Percentiles rank a stretch among this genome's conserved stretches.
Conservation (phyloP, 2,888 invertebrate species). For the Philopedon plagiatum region DNA sequence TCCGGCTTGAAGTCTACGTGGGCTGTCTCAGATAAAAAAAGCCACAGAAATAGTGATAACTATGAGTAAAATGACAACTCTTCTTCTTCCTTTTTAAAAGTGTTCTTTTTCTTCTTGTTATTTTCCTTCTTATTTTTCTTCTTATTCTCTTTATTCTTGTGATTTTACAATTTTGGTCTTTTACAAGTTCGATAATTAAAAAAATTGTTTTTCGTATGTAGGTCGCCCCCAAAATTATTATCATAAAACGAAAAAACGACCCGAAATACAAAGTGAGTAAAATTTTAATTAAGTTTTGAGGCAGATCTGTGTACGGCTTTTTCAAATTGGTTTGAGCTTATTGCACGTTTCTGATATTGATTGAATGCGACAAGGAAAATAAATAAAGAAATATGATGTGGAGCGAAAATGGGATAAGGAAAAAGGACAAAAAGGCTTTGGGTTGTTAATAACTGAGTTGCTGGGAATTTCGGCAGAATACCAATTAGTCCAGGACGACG, state of each 20-base stretch:
- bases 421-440: slow-evolving; percentile 19
- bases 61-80: too few relatives aligned
- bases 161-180: too few relatives aligned
- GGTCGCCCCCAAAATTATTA: background rate
- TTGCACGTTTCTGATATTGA: slow-evolving; percentile 45
- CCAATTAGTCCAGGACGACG: slow-evolving; percentile 17
- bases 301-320: slow-evolving; percentile 34
- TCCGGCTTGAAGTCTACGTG: too few relatives aligned
- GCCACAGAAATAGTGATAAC: too few relatives aligned
- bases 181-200: too few relatives aligned
- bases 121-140: too few relatives aligned
- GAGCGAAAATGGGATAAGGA: slow-evolving; percentile 37
- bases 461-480: slow-evolving; percentile 11
- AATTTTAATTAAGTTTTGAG: slow-evolving; percentile 41
- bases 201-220: too few relatives aligned
- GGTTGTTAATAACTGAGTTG: slow-evolving; percentile 15
- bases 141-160: too few relatives aligned
- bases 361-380: slow-evolving; percentile 46
- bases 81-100: too few relatives aligned
- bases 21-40: too few relatives aligned
- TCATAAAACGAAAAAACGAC: background rate
- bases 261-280: slow-evolving; percentile 25
- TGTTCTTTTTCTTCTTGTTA: too few relatives aligned
- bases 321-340: slow-evolving; percentile 41
- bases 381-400: slow-evolving; percentile 50